Conservation (phyloP, 2,888 invertebrate species). For the Dioctria linearis region DNA sequence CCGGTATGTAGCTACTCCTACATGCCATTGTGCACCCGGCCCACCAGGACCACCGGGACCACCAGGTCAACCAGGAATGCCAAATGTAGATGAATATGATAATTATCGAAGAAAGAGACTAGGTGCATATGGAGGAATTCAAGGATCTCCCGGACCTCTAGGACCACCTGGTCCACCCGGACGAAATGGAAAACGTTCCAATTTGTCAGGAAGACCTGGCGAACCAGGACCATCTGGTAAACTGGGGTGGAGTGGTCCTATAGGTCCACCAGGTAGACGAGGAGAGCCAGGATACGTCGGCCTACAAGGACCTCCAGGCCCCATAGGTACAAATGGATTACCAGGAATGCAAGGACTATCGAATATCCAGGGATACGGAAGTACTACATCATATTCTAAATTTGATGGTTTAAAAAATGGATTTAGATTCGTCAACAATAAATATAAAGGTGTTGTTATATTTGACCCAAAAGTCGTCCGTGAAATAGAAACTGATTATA, state of each 20-base stretch:
- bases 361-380: not conserved
- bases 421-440: not conserved
- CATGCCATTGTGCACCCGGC: constrained; percentile 31
- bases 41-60: constrained; percentile 23
- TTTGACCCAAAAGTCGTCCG: constrained; percentile 5
- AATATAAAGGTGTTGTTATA: constrained; percentile 7
- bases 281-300: constrained; percentile 14
- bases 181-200: not conserved
- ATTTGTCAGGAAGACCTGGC: not conserved
- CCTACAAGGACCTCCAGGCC: constrained; percentile 14
- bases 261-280: not conserved
- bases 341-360: not conserved
- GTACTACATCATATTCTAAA: too few species aligned
- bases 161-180: constrained; percentile 40
- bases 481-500: not conserved
- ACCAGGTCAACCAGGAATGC: not conserved
- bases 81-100: too few species aligned
- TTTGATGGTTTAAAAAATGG: not conserved
- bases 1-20: not conserved
- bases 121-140: not conserved
- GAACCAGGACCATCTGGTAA: not conserved
- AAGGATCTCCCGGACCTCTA: constrained; percentile 7
- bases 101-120: too few species aligned
- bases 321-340: constrained; percentile 3
- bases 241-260: constrained; percentile 11